phyloP scores from a whole-genome alignment of 2,113 vertebrate genomes.

The Scatophagus argus region DNA sequence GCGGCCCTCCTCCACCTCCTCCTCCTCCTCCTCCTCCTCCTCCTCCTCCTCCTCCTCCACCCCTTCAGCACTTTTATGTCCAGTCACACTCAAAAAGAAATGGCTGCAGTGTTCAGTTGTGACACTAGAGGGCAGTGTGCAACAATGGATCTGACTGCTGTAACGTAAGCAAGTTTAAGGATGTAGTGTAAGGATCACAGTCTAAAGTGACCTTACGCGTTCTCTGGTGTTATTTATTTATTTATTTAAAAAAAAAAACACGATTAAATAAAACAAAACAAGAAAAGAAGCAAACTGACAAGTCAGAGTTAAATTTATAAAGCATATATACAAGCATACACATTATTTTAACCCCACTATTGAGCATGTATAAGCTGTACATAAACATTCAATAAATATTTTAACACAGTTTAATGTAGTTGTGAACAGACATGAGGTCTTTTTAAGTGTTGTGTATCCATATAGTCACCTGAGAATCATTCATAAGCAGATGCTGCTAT shows the following conservation, averaged over 20 bases:
- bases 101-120: conserved; percentile 11
- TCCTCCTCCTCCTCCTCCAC: conserved; percentile 13
- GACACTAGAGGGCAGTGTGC: conserved; percentile 64
- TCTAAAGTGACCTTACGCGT: conserved; percentile 4
- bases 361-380: neutral
- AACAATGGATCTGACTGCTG: neutral
- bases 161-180: neutral
- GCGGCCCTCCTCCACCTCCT: conserved; percentile 18
- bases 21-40: neutral
- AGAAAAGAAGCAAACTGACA: too few relatives aligned
- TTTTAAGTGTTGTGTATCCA: neutral
- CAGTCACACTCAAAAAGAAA: neutral
- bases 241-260: too few relatives aligned
- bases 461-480: neutral
- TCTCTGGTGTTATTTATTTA: neutral
- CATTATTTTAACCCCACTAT: neutral
- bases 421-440: too few relatives aligned
- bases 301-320: neutral
- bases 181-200: neutral
- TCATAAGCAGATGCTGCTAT: neutral
- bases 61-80: conserved; percentile 23
- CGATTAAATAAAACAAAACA: too few relatives aligned
- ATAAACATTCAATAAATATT: neutral
- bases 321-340: too few relatives aligned
- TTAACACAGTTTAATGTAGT: neutral